phyloP scores from a whole-genome alignment of 2,797 vertebrate genomes.

The Bryconaethiops microstoma region DNA sequence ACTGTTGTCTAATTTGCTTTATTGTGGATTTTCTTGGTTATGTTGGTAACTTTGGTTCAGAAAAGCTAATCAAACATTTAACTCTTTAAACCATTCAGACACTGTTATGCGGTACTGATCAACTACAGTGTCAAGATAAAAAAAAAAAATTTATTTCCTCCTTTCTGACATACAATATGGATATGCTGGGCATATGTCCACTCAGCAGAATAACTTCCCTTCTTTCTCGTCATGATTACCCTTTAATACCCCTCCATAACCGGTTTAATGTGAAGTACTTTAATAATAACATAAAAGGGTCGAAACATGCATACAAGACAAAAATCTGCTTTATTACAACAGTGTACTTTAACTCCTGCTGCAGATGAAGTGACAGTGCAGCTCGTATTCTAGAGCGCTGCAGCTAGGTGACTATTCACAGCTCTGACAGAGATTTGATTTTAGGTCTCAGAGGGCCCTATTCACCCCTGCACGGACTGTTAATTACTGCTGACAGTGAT shows the following conservation, averaged over 20 bases:
- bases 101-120: not conserved
- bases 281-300: not conserved
- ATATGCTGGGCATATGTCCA: not conserved
- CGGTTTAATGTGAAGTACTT: not conserved
- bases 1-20: not conserved
- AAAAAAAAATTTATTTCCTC: too few species aligned
- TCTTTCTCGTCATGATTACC: not conserved
- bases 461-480: conserved; percentile 9
- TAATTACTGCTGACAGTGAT: not conserved
- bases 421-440: conserved; percentile 19
- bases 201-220: not conserved
- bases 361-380: conserved; percentile 16
- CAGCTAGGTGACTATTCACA: conserved; percentile 21
- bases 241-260: not conserved
- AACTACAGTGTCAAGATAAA: too few species aligned
- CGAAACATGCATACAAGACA: not conserved
- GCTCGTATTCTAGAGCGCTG: conserved; percentile 28
- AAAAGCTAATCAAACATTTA: conserved; percentile 16
- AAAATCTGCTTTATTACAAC: not conserved
- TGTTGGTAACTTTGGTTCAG: not conserved
- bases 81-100: not conserved
- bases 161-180: conserved; percentile 18
- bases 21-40: not conserved
- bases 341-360: conserved; percentile 3
- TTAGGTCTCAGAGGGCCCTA: conserved; percentile 30